Evolutionary conservation across 2,888 invertebrate species (phyloP), one percentile per base, ranked within the genome.

Genomic region (Archips crataeganus): DNA sequence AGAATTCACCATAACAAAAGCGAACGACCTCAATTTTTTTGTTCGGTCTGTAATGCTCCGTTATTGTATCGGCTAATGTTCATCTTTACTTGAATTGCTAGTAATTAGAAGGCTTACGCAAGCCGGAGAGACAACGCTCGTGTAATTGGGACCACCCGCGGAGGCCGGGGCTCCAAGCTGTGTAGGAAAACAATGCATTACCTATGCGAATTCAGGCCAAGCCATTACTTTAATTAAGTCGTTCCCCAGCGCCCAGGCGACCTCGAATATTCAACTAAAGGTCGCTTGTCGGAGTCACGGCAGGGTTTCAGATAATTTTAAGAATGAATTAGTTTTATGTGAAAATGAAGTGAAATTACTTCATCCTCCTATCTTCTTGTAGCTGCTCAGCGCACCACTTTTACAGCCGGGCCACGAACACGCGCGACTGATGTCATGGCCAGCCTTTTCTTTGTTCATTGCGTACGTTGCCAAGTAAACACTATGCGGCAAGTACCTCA

Each of bases 61-160:
- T 77, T 79, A 78, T 77, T 77, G 73, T 78, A 75, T 77, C 77
- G 77, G 76, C 81, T 81, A 85, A 87, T 87, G 83, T 80, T 81
- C 81, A 84, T 82, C 80, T 87, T 86, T 87, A 87, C 84, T 85
- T 86, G 84, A 88, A 88, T 82, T 85, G 81, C 85, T 86, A 83
- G 88, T 89, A 89, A 89, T 90, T 87, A 88, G 69, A 75, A 71
- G 85, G 83, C 83, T 86, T 85, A 82, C 83, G 82, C 81, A 85
- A 85, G 81, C 64, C 79, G 78, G 80, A 84, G 84, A 83, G 82
- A 83, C 79, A 75, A 76, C 68, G 69, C 60, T 69, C 74, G 68
- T 83, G 85, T 88, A 86, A 89, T 89, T 86, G 85, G 84, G 90
- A 90, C 90, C 90, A 90, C 90, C 89, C 87, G 81, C 81, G 84